These are phyloP conservation scores for Syrrhaptes paradoxus DNA, from an alignment of 2,113 vertebrate genomes.

Conservation along the genomic window DNA sequence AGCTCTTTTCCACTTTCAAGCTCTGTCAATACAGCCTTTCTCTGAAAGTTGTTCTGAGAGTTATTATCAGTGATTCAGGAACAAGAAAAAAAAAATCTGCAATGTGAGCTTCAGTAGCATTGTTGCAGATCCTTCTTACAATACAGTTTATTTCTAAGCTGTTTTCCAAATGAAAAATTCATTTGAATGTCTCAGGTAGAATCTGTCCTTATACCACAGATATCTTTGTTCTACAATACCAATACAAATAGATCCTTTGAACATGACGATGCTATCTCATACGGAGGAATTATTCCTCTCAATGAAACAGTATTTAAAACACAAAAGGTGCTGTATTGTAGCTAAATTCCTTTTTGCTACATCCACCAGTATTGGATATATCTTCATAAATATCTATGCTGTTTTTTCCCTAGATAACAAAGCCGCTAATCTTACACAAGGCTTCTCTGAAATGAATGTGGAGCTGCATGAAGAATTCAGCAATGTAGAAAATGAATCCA, in stretches of 20 bases:
- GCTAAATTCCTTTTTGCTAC: background rate
- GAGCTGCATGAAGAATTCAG: background rate
- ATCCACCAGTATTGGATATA: background rate
- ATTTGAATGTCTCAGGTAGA: background rate
- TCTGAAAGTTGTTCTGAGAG: background rate
- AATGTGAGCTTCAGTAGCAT: background rate
- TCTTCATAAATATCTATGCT: background rate
- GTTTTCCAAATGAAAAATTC: background rate
- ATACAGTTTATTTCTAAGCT: background rate
- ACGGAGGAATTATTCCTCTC: background rate
- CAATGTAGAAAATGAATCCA: background rate
- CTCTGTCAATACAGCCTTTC: background rate
- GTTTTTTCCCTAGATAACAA: constrained; percentile 33
- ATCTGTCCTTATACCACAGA: background rate
- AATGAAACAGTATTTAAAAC: background rate
- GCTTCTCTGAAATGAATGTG: background rate
- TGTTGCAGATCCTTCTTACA: background rate
- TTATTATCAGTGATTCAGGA: background rate
- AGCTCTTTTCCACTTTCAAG: background rate
- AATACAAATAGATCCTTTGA: background rate
- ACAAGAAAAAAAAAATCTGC: background rate
- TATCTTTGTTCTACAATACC: background rate
- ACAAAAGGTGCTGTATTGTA: background rate
- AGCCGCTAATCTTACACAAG: background rate
- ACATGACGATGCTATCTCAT: background rate